Evolutionary conservation across 2,113 vertebrate species (phyloP), one percentile per base, ranked within the genome.

Genomic region (Pteruthius melanotis): DNA sequence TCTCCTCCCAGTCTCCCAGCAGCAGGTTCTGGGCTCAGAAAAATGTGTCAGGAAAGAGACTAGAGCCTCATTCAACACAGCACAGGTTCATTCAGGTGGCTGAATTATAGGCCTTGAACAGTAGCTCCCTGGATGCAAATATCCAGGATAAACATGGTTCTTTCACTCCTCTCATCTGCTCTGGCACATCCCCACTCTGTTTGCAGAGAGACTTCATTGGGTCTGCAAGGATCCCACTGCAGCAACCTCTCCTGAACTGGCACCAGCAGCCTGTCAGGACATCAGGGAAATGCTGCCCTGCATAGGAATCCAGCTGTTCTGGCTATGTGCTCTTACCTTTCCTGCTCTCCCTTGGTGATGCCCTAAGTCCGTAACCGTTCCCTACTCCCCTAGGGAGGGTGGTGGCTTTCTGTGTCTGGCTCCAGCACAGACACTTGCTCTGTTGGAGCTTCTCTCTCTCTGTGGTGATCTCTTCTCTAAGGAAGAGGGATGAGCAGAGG

Each of bases 31-130:
- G 68, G 45, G 50, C 70, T 83, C 59, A 33, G 84, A 79, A 92
- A 92, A 49, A 94, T 37, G 49, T 77, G 44, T 92, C 77, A 70
- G 79, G 77, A 79, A 93, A 59, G 56, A 81, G 28, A 56, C 64
- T 74, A 82, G 61, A 82, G 61, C 59, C 35, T 89, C 82, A 54
- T 90, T 95, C 50, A 94, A 56, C 74, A 28, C 56, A 65, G 42
- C 2, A 4, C 61, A 86, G 72, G 76, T 68, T 96, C 42, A 52
- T 95, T 95, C 69, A 93, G 86, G 86, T 24, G 5, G 27, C 90
- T 94, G 91, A 94, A 93, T 96, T 96, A 59, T 16, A 83, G 54
- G 18, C 89, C 88, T 94, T 93, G 83, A 93, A 66, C 78, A 85
- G 80, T 88, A 83, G 61, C 47, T 95, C 47, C 13, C 47, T 68